These are phyloP conservation scores for Phrynocephalus forsythii DNA, from an alignment of 2,797 vertebrate species.

Conservation along the genomic window DNA sequence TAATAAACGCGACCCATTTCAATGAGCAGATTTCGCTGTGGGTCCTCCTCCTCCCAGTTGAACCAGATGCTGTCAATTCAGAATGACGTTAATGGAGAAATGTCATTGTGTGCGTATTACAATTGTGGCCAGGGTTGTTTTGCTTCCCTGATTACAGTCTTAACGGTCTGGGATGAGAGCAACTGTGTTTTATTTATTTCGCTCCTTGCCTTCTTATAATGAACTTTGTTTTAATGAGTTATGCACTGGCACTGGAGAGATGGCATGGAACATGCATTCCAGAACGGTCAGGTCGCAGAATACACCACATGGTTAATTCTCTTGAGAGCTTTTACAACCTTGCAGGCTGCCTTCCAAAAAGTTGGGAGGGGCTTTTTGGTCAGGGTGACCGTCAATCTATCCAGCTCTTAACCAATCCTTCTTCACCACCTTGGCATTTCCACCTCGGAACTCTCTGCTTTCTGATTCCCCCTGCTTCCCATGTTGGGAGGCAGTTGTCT, in stretches of 20 bases:
- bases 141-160: slow-evolving; percentile 17
- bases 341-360: too few relatives aligned
- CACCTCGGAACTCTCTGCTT: too few relatives aligned
- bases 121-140: not conserved
- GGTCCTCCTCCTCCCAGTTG: slow-evolving; percentile 5
- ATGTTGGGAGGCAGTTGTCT: too few relatives aligned
- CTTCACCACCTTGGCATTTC: too few relatives aligned
- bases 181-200: slow-evolving; percentile 38
- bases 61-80: slow-evolving; percentile 31
- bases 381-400: too few relatives aligned
- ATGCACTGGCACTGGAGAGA: not conserved
- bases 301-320: not conserved
- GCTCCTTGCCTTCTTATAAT: slow-evolving; percentile 17
- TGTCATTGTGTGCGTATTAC: not conserved
- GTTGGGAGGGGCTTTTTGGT: too few relatives aligned
- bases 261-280: not conserved
- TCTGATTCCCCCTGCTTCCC: too few relatives aligned
- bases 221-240: slow-evolving; percentile 21
- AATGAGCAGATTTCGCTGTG: not conserved
- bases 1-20: not conserved
- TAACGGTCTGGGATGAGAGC: slow-evolving; percentile 17
- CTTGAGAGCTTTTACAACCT: not conserved
- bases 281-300: not conserved
- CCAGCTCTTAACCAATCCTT: too few relatives aligned
- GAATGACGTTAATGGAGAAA: slow-evolving; percentile 21